These are phyloP conservation scores for Heliconius erato DNA, from an alignment of 2,888 invertebrate genomes.

Conservation along the genomic window DNA sequence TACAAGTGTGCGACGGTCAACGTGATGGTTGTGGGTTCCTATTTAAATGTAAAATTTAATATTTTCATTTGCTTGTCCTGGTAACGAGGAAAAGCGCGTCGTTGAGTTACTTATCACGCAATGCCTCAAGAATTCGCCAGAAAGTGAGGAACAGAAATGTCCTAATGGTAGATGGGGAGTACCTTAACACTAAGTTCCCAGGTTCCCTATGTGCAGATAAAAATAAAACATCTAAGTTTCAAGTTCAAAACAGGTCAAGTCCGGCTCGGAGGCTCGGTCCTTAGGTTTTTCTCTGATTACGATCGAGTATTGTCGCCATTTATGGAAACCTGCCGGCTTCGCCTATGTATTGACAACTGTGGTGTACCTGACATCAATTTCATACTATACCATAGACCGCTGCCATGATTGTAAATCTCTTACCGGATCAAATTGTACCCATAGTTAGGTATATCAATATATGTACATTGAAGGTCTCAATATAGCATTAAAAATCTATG, in stretches of 20 bases:
- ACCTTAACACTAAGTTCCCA: no score
- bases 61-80: no score
- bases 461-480: not conserved
- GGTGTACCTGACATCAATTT: conserved; percentile 76
- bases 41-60: no score
- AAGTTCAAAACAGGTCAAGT: conserved; percentile 71
- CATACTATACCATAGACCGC: conserved; percentile 73
- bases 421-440: not conserved
- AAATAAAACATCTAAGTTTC: conserved; percentile 18
- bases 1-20: no score
- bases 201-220: no score
- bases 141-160: no score
- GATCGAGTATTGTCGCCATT: conserved; percentile 75
- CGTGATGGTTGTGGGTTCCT: no score
- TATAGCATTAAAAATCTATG: conserved; percentile 41
- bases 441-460: not conserved
- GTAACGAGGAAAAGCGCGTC: no score
- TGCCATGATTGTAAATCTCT: conserved; percentile 64
- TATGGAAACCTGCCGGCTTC: conserved; percentile 77
- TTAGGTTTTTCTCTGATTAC: conserved; percentile 79
- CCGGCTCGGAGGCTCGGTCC: conserved; percentile 72
- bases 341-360: conserved; percentile 80
- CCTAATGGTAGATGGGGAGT: no score
- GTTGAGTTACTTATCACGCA: no score
- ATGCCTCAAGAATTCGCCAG: no score